Percentiles rank a stretch among this genome's conserved stretches.
These are phyloP conservation scores for Aplysina aerophoba DNA, from an alignment of 37 sponge, comb jelly and placozoan genomes.

Conservation along the genomic window DNA sequence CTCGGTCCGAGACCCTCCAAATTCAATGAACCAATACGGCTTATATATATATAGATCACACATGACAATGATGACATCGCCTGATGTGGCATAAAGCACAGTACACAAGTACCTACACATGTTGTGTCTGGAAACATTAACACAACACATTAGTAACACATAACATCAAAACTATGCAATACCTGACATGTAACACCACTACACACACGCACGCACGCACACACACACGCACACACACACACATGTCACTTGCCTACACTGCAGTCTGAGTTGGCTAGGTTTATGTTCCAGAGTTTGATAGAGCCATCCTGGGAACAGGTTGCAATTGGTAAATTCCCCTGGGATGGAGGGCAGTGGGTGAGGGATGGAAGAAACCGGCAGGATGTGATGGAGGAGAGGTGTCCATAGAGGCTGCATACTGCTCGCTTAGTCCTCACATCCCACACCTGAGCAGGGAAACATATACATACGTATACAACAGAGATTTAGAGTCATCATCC, in stretches of 20 bases:
- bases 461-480: background rate
- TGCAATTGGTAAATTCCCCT: background rate
- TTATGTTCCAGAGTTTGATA: background rate
- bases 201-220: background rate
- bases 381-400: background rate
- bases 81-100: no score
- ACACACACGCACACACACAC: background rate
- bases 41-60: no score
- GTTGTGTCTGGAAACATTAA: no score
- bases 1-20: no score
- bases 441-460: background rate
- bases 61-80: no score
- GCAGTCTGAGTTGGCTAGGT: background rate
- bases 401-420: background rate
- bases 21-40: no score
- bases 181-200: background rate
- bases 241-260: background rate
- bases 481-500: no score
- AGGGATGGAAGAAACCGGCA: background rate
- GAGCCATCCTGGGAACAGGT: conserved; percentile 10
- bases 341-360: background rate
- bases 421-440: background rate
- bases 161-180: no score
- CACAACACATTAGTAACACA: no score
- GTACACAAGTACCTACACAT: no score